A percentile compares a stretch with the other conserved stretches of the same genome.
These are phyloP conservation scores for Euglossa dilemma DNA, from an alignment of 1,140 invertebrate species.

Conservation along the genomic window DNA sequence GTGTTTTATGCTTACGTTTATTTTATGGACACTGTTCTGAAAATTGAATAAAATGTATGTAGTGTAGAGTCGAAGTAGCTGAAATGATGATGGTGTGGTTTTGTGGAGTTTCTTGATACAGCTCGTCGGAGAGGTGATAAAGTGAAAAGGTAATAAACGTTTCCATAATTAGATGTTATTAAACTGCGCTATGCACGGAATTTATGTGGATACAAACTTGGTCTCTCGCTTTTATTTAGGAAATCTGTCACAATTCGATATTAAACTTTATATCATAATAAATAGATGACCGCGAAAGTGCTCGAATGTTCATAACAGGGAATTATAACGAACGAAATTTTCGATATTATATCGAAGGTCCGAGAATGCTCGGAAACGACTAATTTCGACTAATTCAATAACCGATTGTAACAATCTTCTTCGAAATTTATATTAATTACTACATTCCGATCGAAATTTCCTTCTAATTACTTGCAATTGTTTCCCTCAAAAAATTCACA, in stretches of 20 bases:
- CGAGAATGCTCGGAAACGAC: not conserved
- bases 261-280: not conserved
- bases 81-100: not conserved
- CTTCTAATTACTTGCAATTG: too few species aligned
- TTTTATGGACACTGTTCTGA: not conserved
- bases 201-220: constrained; percentile 14
- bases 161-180: not conserved
- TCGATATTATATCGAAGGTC: not conserved
- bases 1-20: not conserved
- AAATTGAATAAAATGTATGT: not conserved
- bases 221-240: constrained; percentile 1
- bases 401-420: too few species aligned
- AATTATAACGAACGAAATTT: not conserved
- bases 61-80: too few species aligned
- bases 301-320: not conserved
- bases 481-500: too few species aligned
- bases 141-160: constrained; percentile 4
- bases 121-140: not conserved
- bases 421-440: too few species aligned
- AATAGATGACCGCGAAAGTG: not conserved
- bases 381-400: not conserved
- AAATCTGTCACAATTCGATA: not conserved
- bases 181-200: not conserved
- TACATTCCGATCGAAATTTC: too few species aligned
- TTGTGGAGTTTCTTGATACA: not conserved